Base-by-base conservation (phyloP, 2,113 vertebrate genomes). In the Python bivittatus region DNA sequence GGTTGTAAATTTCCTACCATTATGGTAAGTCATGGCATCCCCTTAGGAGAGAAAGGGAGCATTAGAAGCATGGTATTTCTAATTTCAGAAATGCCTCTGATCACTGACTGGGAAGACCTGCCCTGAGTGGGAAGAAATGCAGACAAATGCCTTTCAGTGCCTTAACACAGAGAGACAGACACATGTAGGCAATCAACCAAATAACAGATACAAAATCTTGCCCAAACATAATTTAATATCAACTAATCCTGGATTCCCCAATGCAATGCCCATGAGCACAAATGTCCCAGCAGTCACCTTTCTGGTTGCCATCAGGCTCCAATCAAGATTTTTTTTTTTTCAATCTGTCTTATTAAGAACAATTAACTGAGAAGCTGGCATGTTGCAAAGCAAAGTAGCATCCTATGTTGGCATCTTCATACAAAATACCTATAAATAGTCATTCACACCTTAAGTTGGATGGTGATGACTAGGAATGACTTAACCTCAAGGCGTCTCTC, bases 1-100 rank as follows among this genome's bases (percentile, higher is more conserved):
- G 0, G 98, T 98, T 2, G 98, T 98, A 96, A 99, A 99, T 89
- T 98, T 98, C 94, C 98, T 98, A 84, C 98, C 98, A 5, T 98
- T 98, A 95, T 99, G 98, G 95, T 99, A 99, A 79, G 97, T 98
- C 96, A 99, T 98, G 1, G 98, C 98, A 60, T 99, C 98, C 83
- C 98, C 99, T 99, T 92, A 52, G 89, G 92, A 44, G 91, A 92
- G 85, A 10, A 90, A 61, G 52, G 42, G 90, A 2, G 22, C 5
- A 89, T 64, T 84, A 38, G 27, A 2, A 53, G 3, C 12, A 83
- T 10, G 3, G 25, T 52, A 25, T 13, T 52, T 48, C 53, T 27
- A 6, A 42, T n/a, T 33, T 58, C 23, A 58, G 29, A 27, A 57
- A 88, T 12, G 64, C 64, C 56, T 52, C 7, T 54, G 60, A 56